These are phyloP conservation scores for Rhabdomys dilectus DNA, from an alignment of 2,113 vertebrate species.

Conservation along the genomic window DNA sequence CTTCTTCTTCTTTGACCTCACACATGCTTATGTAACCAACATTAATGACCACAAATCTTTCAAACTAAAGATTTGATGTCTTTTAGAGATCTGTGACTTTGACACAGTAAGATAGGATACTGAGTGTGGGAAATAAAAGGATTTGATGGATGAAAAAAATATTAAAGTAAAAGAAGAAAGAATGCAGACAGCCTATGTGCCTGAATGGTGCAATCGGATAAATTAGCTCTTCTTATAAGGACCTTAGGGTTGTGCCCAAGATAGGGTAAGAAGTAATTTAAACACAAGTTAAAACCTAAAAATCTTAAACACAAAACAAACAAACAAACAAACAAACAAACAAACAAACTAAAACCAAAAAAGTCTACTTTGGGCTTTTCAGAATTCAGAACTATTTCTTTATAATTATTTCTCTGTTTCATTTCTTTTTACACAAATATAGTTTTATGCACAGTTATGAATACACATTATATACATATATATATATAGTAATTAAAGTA, in stretches of 20 bases:
- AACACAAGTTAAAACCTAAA: background rate
- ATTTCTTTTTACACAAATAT: background rate
- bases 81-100: too few species aligned
- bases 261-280: background rate
- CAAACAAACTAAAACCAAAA: background rate
- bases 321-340: too few species aligned
- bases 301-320: background rate
- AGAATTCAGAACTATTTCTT: background rate
- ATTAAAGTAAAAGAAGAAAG: background rate
- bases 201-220: rapidly evolving
- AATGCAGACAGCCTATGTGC: background rate
- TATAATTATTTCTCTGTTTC: background rate
- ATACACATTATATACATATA: too few species aligned
- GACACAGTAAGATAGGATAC: too few species aligned
- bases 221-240: background rate
- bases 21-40: background rate
- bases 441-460: too few species aligned
- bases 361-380: background rate
- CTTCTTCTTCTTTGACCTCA: background rate
- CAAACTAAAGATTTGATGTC: background rate
- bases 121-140: background rate
- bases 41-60: background rate
- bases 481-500: background rate
- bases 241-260: background rate
- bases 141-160: background rate